These are phyloP conservation scores for Eupithecia subumbrata DNA, from an alignment of 2,888 invertebrate species.

Conservation along the genomic window DNA sequence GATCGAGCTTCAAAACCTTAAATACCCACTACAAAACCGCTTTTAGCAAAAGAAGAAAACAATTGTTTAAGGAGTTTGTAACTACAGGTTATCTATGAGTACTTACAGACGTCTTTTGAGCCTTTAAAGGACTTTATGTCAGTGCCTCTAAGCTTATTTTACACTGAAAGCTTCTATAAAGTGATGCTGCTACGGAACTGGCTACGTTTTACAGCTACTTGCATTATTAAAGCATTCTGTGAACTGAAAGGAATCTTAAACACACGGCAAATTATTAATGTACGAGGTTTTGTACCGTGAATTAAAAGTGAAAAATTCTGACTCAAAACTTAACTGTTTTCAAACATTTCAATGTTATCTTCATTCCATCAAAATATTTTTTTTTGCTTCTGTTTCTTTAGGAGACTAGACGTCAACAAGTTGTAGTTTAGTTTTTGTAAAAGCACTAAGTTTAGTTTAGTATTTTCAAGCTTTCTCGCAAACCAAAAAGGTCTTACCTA, in stretches of 20 bases:
- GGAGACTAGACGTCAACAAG: no score
- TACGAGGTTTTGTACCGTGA: slow-evolving; percentile 28
- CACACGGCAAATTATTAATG: slow-evolving; percentile 61
- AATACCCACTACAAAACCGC: neutral
- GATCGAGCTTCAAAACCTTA: neutral
- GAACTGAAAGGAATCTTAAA: slow-evolving; percentile 64
- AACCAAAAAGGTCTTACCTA: neutral
- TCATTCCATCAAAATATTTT: neutral
- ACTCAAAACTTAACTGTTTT: neutral
- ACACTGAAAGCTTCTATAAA: slow-evolving; percentile 3
- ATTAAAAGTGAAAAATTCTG: slow-evolving; percentile 12
- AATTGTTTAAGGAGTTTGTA: neutral
- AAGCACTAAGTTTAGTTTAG: neutral
- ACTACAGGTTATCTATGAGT: neutral
- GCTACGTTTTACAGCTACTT: slow-evolving; percentile 71
- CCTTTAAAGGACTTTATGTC: slow-evolving; percentile 1
- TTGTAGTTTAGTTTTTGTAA: neutral
- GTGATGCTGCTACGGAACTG: slow-evolving; percentile 33
- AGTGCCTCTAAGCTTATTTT: slow-evolving; percentile 12
- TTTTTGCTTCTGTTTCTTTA: neutral
- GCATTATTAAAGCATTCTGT: slow-evolving; percentile 71
- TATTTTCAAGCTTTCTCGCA: neutral
- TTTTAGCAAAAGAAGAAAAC: neutral
- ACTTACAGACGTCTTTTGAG: neutral
- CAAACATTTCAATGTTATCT: neutral